Evolutionary conservation across 2,797 vertebrate species (phyloP).

Genomic region (Nyctalus aviator): DNA sequence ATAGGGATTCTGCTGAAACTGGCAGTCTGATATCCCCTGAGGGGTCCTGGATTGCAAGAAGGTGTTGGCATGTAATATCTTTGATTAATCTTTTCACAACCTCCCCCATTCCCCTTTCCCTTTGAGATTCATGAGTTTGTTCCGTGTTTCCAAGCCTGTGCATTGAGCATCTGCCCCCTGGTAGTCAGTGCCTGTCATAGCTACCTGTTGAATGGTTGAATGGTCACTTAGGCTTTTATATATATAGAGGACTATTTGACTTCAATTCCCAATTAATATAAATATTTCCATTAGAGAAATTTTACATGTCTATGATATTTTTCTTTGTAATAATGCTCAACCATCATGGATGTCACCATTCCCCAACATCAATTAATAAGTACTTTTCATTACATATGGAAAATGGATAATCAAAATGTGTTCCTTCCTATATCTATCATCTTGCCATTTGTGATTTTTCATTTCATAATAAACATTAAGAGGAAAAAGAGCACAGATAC

Average conservation of each 20-base stretch:
- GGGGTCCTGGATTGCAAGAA: too few species aligned
- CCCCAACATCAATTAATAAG: neutral
- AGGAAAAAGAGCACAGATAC: neutral
- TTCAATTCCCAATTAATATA: slow-evolving; percentile 24
- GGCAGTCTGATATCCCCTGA: too few species aligned
- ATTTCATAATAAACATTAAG: neutral
- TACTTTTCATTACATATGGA: neutral
- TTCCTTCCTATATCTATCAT: neutral
- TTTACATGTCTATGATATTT: neutral
- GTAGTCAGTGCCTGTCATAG: too few species aligned
- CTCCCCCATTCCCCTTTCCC: accelerated
- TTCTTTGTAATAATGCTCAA: neutral
- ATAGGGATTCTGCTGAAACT: too few species aligned
- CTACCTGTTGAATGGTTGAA: too few species aligned
- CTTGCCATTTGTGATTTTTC: neutral
- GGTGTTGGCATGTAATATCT: too few species aligned
- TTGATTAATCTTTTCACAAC: too few species aligned
- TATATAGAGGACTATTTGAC: neutral
- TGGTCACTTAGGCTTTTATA: too few species aligned
- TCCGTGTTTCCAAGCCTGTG: too few species aligned
- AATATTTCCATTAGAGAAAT: neutral
- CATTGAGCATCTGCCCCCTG: too few species aligned
- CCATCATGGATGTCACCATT: neutral
- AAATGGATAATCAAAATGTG: neutral
- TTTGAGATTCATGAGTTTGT: too few species aligned